These are phyloP conservation scores for Bradypodion ventrale DNA, from an alignment of 2,797 vertebrate species.

Conservation along the genomic window DNA sequence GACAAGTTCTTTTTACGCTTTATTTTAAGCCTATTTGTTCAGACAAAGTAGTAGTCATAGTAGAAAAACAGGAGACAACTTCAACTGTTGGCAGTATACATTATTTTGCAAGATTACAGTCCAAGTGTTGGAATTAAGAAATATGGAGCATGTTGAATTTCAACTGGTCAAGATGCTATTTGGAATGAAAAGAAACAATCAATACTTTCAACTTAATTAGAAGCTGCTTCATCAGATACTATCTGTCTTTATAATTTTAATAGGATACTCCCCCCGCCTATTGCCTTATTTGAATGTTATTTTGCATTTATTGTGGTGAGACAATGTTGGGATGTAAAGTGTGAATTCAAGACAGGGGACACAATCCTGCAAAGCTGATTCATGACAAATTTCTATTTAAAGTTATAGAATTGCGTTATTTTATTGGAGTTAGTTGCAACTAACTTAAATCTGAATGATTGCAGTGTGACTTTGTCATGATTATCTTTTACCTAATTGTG, in stretches of 20 bases:
- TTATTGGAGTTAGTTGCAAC: neutral
- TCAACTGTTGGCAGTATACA: constrained; percentile 26
- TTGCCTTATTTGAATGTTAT: neutral
- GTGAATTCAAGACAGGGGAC: neutral
- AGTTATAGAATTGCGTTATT: neutral
- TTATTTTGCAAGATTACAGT: neutral
- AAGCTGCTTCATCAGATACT: constrained; percentile 12
- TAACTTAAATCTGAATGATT: neutral
- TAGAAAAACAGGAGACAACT: neutral
- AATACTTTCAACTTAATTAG: neutral
- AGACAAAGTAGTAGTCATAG: neutral
- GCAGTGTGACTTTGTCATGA: neutral
- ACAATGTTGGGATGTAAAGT: constrained; percentile 19
- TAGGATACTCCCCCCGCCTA: neutral
- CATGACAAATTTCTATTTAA: neutral
- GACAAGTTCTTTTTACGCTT: neutral
- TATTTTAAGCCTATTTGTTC: neutral
- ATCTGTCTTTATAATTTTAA: neutral
- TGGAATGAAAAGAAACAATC: neutral
- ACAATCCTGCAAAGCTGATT: neutral
- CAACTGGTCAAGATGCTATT: constrained; percentile 35
- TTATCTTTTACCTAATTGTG: neutral
- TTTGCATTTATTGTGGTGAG: neutral
- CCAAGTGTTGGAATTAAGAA: neutral
- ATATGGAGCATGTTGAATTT: constrained; percentile 23